Percentiles rank a stretch among this genome's conserved stretches.
These are phyloP conservation scores for Scrobipalpa atriplicella DNA, from an alignment of 2,888 invertebrate species.

Conservation along the genomic window DNA sequence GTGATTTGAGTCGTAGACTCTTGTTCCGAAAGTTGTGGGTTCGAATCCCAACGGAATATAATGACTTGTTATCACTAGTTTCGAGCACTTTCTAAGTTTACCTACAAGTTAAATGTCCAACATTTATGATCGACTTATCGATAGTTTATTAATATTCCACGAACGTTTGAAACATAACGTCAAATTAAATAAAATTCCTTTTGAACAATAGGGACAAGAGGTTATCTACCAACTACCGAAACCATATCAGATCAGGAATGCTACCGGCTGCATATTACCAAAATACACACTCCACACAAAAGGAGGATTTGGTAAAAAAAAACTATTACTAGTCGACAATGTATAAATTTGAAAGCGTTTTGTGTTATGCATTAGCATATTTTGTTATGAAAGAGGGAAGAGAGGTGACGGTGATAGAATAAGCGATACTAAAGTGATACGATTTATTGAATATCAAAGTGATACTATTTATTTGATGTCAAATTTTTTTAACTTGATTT, in stretches of 20 bases:
- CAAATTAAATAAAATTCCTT: neutral
- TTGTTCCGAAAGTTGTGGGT: no score
- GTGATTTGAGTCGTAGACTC: no score
- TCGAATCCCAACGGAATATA: no score
- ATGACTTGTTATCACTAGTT: no score
- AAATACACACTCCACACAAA: constrained; percentile 29
- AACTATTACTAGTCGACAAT: constrained; percentile 27
- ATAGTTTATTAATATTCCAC: neutral
- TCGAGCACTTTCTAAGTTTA: no score
- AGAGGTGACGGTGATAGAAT: neutral
- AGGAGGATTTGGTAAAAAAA: constrained; percentile 31
- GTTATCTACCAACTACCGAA: constrained; percentile 14
- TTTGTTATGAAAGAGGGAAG: neutral
- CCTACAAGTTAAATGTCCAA: no score
- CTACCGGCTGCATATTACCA: constrained; percentile 33
- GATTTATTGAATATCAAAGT: no score
- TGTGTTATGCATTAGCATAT: constrained; percentile 29
- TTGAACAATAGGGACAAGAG: neutral
- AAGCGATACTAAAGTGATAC: neutral
- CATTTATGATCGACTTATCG: neutral
- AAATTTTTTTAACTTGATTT: no score
- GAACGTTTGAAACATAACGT: neutral
- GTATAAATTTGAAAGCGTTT: constrained; percentile 29
- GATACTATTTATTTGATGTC: no score
- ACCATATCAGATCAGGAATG: constrained; percentile 34